phyloP scores from a whole-genome alignment of 1,140 invertebrate species.

The Sycophila sp. region DNA sequence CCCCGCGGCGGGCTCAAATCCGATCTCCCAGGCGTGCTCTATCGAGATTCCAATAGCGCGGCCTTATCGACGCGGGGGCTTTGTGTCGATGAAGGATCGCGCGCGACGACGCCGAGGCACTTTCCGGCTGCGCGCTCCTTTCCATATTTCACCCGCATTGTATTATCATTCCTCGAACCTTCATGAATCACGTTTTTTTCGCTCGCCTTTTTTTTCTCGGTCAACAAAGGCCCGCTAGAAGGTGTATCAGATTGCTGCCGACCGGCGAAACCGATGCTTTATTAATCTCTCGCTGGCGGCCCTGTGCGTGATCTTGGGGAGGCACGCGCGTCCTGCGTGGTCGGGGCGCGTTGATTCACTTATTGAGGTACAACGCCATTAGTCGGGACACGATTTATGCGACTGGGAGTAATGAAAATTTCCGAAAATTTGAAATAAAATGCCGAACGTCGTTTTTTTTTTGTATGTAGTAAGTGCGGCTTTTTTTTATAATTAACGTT shows the following conservation, averaged over 20 bases:
- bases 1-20: slow-evolving; percentile 45
- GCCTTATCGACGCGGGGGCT: slow-evolving; percentile 57
- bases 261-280: neutral
- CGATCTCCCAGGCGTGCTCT: slow-evolving; percentile 53
- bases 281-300: slow-evolving; percentile 32
- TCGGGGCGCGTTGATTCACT: too few species aligned
- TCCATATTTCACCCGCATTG: slow-evolving; percentile 56
- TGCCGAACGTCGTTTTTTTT: too few species aligned
- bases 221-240: neutral
- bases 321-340: too few species aligned
- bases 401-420: too few species aligned
- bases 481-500: too few species aligned
- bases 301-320: too few species aligned
- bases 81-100: slow-evolving; percentile 60
- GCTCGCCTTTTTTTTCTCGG: neutral
- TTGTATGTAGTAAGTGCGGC: too few species aligned
- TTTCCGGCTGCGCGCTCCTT: slow-evolving; percentile 49
- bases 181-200: slow-evolving; percentile 53
- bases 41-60: slow-evolving; percentile 62
- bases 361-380: too few species aligned
- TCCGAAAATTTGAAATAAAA: too few species aligned
- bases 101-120: slow-evolving; percentile 46
- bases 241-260: neutral
- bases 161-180: slow-evolving; percentile 60
- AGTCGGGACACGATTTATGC: too few species aligned